A percentile compares a stretch with the other conserved stretches of the same genome.
Evolutionary conservation across 2,113 vertebrate species (phyloP).

Genomic region (Puntigrus tetrazona): DNA sequence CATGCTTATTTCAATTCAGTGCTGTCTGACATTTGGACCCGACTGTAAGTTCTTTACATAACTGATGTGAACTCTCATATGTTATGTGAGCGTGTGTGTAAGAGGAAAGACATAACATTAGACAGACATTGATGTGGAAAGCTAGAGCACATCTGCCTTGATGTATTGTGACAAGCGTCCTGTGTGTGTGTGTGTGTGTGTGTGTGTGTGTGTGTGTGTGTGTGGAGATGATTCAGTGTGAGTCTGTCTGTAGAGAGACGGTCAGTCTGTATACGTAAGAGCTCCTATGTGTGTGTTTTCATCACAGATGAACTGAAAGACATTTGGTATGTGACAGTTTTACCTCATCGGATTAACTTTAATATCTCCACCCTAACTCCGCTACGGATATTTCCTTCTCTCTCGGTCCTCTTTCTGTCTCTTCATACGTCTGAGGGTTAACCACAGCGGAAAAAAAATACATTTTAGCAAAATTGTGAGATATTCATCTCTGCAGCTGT

Average conservation of each 20-base stretch:
- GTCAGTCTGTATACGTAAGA: slow-evolving; percentile 1
- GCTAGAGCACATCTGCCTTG: slow-evolving; percentile 33
- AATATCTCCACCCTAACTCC: slow-evolving; percentile 12
- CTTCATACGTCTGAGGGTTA: not conserved
- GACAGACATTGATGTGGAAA: slow-evolving; percentile 27
- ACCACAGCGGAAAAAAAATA: not conserved
- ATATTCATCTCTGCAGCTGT: not conserved
- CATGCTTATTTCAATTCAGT: not conserved
- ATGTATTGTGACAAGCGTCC: slow-evolving; percentile 17
- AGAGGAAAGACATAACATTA: not conserved
- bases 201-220: no score
- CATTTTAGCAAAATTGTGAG: not conserved
- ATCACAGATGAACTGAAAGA: slow-evolving; percentile 21
- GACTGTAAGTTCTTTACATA: not conserved
- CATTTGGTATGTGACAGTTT: slow-evolving; percentile 37
- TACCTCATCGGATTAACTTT: slow-evolving; percentile 34
- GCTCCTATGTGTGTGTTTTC: not conserved
- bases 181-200: slow-evolving; percentile 20
- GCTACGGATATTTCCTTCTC: not conserved
- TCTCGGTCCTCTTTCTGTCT: slow-evolving; percentile 1
- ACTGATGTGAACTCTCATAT: not conserved
- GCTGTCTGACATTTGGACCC: not conserved
- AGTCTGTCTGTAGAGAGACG: not conserved
- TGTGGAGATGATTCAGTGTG: slow-evolving; percentile 28
- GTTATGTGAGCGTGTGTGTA: not conserved